Conservation (phyloP, 2,888 invertebrate species). For the Synergus japonicus region DNA sequence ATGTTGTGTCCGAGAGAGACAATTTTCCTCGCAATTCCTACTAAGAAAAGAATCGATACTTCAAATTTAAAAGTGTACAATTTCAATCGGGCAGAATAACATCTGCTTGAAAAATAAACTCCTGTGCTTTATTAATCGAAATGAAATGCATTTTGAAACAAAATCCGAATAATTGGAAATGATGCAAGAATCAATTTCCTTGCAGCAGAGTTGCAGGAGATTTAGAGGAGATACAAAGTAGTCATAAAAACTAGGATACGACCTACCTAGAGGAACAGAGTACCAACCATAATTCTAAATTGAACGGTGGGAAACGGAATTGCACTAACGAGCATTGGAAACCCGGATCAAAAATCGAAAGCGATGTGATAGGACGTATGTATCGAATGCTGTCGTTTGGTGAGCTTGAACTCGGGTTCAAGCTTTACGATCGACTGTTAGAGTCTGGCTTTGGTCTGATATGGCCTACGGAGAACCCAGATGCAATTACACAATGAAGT, state of each 20-base stretch:
- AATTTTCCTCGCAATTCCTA: not conserved
- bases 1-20: not conserved
- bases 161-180: not conserved
- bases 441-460: constrained; percentile 61
- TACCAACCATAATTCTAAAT: not conserved
- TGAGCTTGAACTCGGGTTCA: constrained; percentile 67
- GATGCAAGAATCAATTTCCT: not conserved
- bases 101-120: not conserved
- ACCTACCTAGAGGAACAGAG: not conserved
- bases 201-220: not conserved
- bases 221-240: not conserved
- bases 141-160: not conserved
- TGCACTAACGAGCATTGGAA: constrained; percentile 1
- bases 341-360: constrained; percentile 22
- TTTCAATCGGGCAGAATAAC: not conserved
- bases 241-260: not conserved
- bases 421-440: constrained; percentile 63
- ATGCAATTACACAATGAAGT: constrained; percentile 65
- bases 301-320: not conserved
- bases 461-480: constrained; percentile 64
- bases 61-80: not conserved
- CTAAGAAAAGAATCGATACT: not conserved
- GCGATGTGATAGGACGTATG: constrained; percentile 11
- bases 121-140: not conserved
- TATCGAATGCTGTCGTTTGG: constrained; percentile 1